Evolutionary conservation across 2,888 invertebrate genomes (phyloP).

Genomic region (Microplitis deprimator): DNA sequence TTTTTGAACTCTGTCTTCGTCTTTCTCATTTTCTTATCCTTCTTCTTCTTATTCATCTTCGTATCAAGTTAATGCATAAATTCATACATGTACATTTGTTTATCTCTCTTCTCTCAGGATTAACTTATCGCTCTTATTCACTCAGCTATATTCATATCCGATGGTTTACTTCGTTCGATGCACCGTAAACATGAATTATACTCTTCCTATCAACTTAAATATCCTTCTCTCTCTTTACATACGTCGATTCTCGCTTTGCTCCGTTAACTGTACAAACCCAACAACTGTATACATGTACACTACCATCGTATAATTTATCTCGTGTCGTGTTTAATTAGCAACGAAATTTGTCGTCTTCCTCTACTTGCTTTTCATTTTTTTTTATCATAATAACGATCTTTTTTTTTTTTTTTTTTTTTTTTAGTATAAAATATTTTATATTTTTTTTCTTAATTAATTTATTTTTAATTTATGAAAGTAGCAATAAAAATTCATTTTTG

Average conservation of each 20-base stretch:
- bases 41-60: not conserved
- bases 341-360: constrained; percentile 29
- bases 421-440: too few relatives aligned
- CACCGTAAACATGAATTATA: constrained; percentile 25
- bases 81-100: not conserved
- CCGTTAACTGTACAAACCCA: constrained; percentile 40
- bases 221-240: constrained; percentile 29
- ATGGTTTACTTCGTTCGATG: constrained; percentile 37
- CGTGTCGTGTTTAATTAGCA: constrained; percentile 29
- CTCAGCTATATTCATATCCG: not conserved
- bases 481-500: too few relatives aligned
- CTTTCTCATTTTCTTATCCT: constrained; percentile 11
- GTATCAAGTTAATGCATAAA: not conserved
- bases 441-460: too few relatives aligned
- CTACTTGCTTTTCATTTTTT: not conserved
- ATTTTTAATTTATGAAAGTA: too few relatives aligned
- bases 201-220: constrained; percentile 11
- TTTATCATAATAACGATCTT: not conserved
- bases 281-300: not conserved
- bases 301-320: constrained; percentile 5
- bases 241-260: constrained; percentile 37
- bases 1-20: not conserved
- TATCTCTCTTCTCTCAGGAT: not conserved
- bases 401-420: too few relatives aligned
- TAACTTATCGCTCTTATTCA: not conserved